phyloP scores from a whole-genome alignment of 2,113 vertebrate species.

The Oryzias melastigma region DNA sequence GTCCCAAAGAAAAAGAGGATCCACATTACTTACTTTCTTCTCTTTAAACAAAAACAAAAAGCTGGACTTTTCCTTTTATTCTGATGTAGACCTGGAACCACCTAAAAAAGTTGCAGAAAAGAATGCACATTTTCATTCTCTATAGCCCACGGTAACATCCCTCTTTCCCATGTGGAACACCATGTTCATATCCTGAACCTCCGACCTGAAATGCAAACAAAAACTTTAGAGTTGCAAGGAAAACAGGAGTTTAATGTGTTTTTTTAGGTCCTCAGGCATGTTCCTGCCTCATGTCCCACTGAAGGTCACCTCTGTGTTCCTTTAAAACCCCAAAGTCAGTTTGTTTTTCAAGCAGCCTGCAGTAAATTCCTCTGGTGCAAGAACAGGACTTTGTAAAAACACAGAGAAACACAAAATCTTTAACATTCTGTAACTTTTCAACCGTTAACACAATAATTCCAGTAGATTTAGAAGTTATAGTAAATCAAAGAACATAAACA shows the following conservation, averaged over 20 bases:
- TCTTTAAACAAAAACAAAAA: constrained; percentile 19
- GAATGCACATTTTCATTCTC: constrained; percentile 29
- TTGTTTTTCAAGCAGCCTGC: not conserved
- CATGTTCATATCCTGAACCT: constrained; percentile 3
- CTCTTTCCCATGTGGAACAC: constrained; percentile 8
- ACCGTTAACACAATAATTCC: too few species aligned
- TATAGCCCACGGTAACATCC: constrained; percentile 12
- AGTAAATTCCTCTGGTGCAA: not conserved
- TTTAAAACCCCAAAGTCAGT: too few species aligned
- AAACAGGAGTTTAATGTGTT: constrained; percentile 2
- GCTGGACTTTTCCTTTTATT: constrained; percentile 42
- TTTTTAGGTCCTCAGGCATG: constrained; percentile 24
- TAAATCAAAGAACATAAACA: too few species aligned
- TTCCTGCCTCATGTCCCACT: not conserved
- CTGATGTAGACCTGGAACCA: constrained; percentile 39
- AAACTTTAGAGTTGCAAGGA: constrained; percentile 25
- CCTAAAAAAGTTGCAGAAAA: constrained; percentile 22
- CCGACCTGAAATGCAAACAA: constrained; percentile 21
- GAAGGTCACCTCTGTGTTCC: too few species aligned
- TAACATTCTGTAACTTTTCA: too few species aligned
- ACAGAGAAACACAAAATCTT: not conserved
- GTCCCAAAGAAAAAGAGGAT: constrained; percentile 29
- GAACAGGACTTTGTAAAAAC: not conserved
- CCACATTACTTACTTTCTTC: constrained; percentile 11
- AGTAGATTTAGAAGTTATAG: too few species aligned